Percentiles rank a stretch among this genome's conserved stretches.
Conservation (phyloP, 2,113 vertebrate species). For the Lepidiolamprologus cunningtoni region DNA sequence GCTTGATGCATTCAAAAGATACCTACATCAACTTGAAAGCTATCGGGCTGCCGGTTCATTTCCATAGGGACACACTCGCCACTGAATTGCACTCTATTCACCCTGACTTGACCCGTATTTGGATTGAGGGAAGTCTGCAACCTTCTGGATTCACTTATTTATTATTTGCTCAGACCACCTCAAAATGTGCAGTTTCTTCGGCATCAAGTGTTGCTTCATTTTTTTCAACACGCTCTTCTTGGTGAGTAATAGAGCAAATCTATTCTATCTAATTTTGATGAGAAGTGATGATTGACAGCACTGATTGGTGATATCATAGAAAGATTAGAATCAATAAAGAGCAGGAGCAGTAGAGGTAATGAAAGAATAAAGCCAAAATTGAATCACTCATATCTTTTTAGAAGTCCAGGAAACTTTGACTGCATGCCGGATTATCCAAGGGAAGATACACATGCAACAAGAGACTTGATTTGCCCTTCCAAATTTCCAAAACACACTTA, state of each 20-base stretch:
- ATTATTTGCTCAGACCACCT: background rate
- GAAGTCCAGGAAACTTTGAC: background rate
- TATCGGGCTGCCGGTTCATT: background rate
- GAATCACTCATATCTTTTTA: background rate
- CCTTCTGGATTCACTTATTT: background rate
- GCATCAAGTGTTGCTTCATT: constrained; percentile 15
- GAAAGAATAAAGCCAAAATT: background rate
- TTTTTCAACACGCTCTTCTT: constrained; percentile 20
- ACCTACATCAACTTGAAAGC: background rate
- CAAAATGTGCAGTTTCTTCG: background rate
- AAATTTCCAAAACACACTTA: background rate
- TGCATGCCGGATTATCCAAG: background rate
- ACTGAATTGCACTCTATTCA: background rate
- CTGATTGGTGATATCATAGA: background rate
- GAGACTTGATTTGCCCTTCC: background rate
- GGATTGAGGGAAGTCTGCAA: background rate
- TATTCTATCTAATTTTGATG: background rate
- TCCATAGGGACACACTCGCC: background rate
- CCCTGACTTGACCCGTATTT: background rate
- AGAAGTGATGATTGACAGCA: background rate
- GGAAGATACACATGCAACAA: background rate
- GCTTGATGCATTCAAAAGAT: background rate
- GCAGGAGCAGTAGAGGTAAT: background rate
- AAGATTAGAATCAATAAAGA: background rate
- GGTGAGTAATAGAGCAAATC: constrained; percentile 7